Conservation (phyloP, 2,113 vertebrate species). For the Chaenocephalus aceratus region DNA sequence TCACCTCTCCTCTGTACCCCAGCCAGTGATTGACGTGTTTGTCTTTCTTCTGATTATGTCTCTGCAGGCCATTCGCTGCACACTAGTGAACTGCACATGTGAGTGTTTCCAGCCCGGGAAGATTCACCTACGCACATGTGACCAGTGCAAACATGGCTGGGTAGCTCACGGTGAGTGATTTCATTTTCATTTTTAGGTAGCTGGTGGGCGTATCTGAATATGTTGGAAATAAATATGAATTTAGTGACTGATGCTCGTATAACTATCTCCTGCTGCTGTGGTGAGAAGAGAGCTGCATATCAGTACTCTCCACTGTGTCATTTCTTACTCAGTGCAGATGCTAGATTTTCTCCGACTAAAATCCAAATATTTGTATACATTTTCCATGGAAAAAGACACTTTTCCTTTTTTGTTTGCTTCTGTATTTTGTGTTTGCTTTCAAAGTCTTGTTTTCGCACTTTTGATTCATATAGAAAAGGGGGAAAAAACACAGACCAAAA, state of each 20-base stretch:
- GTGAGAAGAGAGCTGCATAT: not conserved
- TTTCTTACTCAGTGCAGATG: too few species aligned
- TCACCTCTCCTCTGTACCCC: slow-evolving; percentile 2
- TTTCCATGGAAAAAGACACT: slow-evolving; percentile 15
- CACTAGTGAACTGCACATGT: slow-evolving; percentile 98
- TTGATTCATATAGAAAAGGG: not conserved
- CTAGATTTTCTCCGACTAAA: not conserved
- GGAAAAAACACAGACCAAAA: not conserved
- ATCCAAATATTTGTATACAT: slow-evolving; percentile 5
- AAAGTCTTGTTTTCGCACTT: slow-evolving; percentile 59
- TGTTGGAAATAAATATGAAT: not conserved
- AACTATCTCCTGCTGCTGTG: slow-evolving; percentile 28
- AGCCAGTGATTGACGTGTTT: slow-evolving; percentile 40
- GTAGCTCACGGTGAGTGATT: slow-evolving; percentile 94
- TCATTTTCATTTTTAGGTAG: not conserved
- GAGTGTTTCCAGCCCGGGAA: slow-evolving; percentile 99
- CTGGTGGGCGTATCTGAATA: not conserved
- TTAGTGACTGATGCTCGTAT: slow-evolving; percentile 25
- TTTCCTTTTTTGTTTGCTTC: slow-evolving; percentile 37
- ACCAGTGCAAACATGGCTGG: slow-evolving; percentile 99
- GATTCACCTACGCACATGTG: slow-evolving; percentile 98
- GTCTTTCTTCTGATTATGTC: slow-evolving; percentile 58
- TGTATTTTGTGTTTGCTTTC: slow-evolving; percentile 39
- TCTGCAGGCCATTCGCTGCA: slow-evolving; percentile 96
- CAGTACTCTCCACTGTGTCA: not conserved